Evolutionary conservation across 2,888 invertebrate species (phyloP).

Genomic region (Baronia brevicornis): DNA sequence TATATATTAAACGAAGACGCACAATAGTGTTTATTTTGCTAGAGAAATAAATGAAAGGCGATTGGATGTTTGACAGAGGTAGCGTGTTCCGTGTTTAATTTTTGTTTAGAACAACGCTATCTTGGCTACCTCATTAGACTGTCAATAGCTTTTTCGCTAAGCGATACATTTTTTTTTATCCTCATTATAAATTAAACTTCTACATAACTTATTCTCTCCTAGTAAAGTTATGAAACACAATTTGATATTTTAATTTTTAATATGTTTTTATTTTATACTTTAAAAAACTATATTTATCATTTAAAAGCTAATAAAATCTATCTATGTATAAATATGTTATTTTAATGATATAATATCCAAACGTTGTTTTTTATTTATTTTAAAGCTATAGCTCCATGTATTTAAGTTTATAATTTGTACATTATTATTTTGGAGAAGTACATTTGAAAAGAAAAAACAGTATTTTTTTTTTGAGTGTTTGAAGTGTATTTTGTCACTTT

Average conservation of each 20-base stretch:
- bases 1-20: constrained; percentile 16
- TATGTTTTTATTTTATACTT: constrained; percentile 2
- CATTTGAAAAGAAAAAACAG: constrained; percentile 20
- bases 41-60: constrained; percentile 7
- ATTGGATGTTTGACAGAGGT: constrained; percentile 13
- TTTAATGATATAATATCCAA: too few species aligned
- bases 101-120: constrained; percentile 14
- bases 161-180: constrained; percentile 10
- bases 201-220: constrained; percentile 12
- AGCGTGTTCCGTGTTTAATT: constrained; percentile 7
- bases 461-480: constrained; percentile 33
- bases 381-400: too few species aligned
- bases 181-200: constrained; percentile 6
- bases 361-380: too few species aligned
- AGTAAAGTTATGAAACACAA: constrained; percentile 11
- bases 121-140: constrained; percentile 16
- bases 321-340: too few species aligned
- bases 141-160: constrained; percentile 12
- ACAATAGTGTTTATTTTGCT: constrained; percentile 14
- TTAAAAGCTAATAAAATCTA: too few species aligned
- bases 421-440: constrained; percentile 13
- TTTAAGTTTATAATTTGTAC: too few species aligned
- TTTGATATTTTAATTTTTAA: constrained; percentile 5
- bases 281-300: too few species aligned
- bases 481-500: constrained; percentile 58